phyloP scores from a whole-genome alignment of 1,140 invertebrate species.

The Globodera ellingtonae region DNA sequence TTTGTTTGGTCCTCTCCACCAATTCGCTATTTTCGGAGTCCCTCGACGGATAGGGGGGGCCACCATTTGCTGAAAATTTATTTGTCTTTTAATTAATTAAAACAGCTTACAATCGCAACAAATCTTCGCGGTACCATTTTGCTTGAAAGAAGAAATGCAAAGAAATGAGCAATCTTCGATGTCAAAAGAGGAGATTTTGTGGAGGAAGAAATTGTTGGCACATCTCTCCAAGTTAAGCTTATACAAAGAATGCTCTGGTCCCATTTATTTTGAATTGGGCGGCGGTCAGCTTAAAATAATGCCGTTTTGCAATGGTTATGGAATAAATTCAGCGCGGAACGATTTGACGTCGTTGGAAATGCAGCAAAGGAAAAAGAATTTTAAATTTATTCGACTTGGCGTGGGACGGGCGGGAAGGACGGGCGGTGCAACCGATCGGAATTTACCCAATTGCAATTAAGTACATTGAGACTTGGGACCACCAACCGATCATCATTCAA shows the following conservation, averaged over 20 bases:
- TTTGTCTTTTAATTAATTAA: background rate
- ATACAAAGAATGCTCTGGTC: background rate
- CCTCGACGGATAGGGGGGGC: background rate
- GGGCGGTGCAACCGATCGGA: no score
- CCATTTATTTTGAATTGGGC: background rate
- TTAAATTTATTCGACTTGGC: no score
- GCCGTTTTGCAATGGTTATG: background rate
- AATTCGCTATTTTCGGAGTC: background rate
- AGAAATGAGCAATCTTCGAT: background rate
- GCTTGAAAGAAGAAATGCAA: constrained; percentile 5
- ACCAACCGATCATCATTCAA: no score
- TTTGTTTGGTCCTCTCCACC: background rate
- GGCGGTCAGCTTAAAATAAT: no score
- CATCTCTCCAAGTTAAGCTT: constrained; percentile 19
- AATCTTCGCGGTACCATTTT: background rate
- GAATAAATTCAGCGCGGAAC: background rate
- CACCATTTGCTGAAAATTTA: background rate
- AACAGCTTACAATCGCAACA: background rate
- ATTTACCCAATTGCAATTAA: no score
- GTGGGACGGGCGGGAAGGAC: background rate
- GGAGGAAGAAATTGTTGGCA: constrained; percentile 28
- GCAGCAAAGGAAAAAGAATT: background rate
- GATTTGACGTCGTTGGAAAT: background rate
- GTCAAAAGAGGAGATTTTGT: constrained; percentile 5
- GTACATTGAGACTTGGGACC: no score